These are phyloP conservation scores for Chrosomus eos DNA, from an alignment of 2,797 vertebrate species.

Conservation along the genomic window DNA sequence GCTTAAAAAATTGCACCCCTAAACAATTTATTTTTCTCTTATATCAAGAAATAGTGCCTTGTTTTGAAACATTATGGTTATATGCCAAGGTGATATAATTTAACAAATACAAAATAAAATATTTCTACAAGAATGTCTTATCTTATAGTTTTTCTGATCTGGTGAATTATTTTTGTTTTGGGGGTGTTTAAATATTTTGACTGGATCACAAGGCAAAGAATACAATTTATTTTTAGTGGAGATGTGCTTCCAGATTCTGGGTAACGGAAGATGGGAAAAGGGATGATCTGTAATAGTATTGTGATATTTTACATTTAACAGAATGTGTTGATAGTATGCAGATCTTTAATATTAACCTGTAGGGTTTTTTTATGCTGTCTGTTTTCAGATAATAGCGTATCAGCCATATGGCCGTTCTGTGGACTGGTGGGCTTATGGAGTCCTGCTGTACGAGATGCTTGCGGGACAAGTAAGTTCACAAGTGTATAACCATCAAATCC, in stretches of 20 bases:
- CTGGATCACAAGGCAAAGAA: neutral
- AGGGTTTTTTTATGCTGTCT: neutral
- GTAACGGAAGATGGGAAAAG: neutral
- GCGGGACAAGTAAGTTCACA: slow-evolving; percentile 89
- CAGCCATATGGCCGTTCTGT: slow-evolving; percentile 94
- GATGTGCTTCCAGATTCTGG: neutral
- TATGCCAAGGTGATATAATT: neutral
- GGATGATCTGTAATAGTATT: neutral
- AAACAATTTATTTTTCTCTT: neutral
- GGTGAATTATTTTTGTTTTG: neutral
- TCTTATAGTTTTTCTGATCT: neutral
- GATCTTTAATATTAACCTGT: neutral
- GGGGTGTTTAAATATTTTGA: neutral
- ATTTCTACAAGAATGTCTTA: neutral
- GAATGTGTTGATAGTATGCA: neutral
- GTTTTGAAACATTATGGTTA: neutral
- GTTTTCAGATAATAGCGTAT: slow-evolving; percentile 92
- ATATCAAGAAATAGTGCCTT: neutral
- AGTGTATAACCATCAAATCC: neutral
- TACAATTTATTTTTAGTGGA: neutral
- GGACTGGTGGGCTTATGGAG: slow-evolving; percentile 98
- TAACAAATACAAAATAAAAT: neutral
- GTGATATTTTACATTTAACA: neutral
- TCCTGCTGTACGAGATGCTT: slow-evolving; percentile 95
- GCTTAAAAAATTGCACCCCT: neutral